Base-by-base conservation (phyloP, 2,888 invertebrate species). In the Podotricha telesiphe region DNA sequence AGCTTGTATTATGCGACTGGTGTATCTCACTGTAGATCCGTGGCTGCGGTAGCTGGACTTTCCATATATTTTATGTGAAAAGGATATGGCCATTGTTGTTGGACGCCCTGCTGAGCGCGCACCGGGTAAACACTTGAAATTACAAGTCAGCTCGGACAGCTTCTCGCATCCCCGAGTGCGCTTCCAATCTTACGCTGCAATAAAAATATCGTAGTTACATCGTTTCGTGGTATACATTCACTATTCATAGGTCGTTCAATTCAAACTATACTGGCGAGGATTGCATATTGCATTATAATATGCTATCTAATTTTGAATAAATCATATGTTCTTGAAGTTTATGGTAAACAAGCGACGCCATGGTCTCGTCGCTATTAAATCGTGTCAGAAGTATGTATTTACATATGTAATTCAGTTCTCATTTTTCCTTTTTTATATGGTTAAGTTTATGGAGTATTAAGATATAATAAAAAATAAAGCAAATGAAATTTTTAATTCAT, bases 61-160 rank as follows among this genome's bases (percentile, higher is more conserved):
- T 91, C 89, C 90, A 90, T 91, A 91, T 92, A 91, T 92, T 92
- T 93, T 92, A 93, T 92, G 89, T 89, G 92, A 91, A 91, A 93
- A 92, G 93, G 93, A 92, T 92, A 91, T 85, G 88, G 85, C 89
- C 83, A 92, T 93, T 93, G 93, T 93, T 91, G 87, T 83, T 76
- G 77, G 91, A 81, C 90, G 75, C 80, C 92, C 91, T 80, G 91
- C 91, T 86, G 93, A 71, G 91, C 77, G 79, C 80, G 80, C 83
- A 78, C 83, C 79, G 86, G 85, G 90, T 93, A 92, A 93, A 92
- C 91, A 91, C 91, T 92, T 89, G 91, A 89, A 89, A 91, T 92
- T 92, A 92, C 92, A 92, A 91, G 87, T 85, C 82, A 83, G 86
- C 81, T 82, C 76, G 82, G 85, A 86, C 83, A 83, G 74, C 73